Evolutionary conservation across 2,797 vertebrate species (phyloP).

Genomic region (Acanthurus leucopareius): DNA sequence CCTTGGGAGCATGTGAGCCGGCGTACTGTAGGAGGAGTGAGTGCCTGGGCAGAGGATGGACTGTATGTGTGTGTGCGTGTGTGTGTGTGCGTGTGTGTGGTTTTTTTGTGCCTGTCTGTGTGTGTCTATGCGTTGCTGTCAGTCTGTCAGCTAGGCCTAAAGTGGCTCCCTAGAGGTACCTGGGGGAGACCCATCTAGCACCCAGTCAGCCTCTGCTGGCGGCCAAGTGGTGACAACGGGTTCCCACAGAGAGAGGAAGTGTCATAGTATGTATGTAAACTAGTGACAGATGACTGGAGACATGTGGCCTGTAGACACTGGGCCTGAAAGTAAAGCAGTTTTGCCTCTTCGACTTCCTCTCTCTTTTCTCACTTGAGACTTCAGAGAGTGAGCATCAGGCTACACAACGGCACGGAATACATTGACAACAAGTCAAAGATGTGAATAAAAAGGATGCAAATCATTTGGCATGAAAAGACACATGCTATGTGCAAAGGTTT

Average conservation of each 20-base stretch:
- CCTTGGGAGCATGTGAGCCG: constrained; percentile 82
- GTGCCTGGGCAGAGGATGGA: constrained; percentile 51
- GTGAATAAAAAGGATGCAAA: constrained; percentile 84
- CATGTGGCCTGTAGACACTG: constrained; percentile 85
- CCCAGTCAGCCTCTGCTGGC: constrained; percentile 86
- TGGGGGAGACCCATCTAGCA: constrained; percentile 86
- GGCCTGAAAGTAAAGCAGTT: constrained; percentile 83
- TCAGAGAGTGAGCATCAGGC: constrained; percentile 71
- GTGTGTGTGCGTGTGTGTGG: constrained; percentile 7
- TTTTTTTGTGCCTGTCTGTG: constrained; percentile 27
- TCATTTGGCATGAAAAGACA: constrained; percentile 81
- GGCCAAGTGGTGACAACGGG: constrained; percentile 86
- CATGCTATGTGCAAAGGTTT: constrained; percentile 67
- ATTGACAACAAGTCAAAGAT: constrained; percentile 83
- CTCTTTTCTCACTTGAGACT: constrained; percentile 71
- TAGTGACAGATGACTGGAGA: constrained; percentile 89
- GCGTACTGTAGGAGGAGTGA: constrained; percentile 76
- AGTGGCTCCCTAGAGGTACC: constrained; percentile 88
- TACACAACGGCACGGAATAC: constrained; percentile 64
- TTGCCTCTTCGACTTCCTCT: constrained; percentile 72
- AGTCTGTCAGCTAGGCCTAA: constrained; percentile 88
- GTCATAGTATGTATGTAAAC: constrained; percentile 88
- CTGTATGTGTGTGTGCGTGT: constrained; percentile 49
- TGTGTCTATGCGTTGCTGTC: constrained; percentile 78
- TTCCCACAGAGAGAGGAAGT: constrained; percentile 87